Evolutionary conservation across 2,113 vertebrate species (phyloP), one percentile per base, ranked within the genome.

Genomic region (Gnathonemus echidnorhynchus): DNA sequence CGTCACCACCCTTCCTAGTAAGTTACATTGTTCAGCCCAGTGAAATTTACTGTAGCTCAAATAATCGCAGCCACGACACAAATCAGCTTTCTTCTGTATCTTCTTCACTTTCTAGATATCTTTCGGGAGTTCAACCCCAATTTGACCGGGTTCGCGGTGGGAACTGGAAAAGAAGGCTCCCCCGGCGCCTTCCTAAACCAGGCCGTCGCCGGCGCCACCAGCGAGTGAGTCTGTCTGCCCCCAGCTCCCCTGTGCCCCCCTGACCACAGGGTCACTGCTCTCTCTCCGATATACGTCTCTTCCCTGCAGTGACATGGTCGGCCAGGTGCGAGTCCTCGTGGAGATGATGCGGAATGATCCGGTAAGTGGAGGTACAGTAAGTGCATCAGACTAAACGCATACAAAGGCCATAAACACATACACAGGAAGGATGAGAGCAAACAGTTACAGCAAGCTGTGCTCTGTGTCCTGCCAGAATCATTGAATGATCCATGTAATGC

Each of bases 1-100:
- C 0, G 95, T 97, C 91, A 99, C 97, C 90, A 99, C 98, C 27
- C 94, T 99, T 89, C 96, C 98, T 50, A 99, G 98, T 99, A 95
- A 94, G 98, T 97, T 42, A 48, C 15, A 58, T 31, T 6, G 0
- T 56, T 62, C 70, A 5, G n/a, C 48, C 24, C 27, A 87, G n/a
- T 87, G 86, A 46, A 48, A 45, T 46, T 58, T 9, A 50, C 7
- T 50, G 52, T 11, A 62, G 27, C 35, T 66, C 9, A 66, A 21
- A 87, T 42, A 52, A 42, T 80, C 5, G 35, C n/a, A 39, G 35
- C 74, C 74, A 19, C 1, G 17, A 6, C 74, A 35, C 74, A 21
- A 35, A 58, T 21, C 46, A 19, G 21, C 62, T 46, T 0, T 27
- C 53, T 89, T 89, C 92, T 90, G 9, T 92, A 91, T 96, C n/a